phyloP scores from a whole-genome alignment of 2,888 invertebrate genomes.

The Euphydryas editha region DNA sequence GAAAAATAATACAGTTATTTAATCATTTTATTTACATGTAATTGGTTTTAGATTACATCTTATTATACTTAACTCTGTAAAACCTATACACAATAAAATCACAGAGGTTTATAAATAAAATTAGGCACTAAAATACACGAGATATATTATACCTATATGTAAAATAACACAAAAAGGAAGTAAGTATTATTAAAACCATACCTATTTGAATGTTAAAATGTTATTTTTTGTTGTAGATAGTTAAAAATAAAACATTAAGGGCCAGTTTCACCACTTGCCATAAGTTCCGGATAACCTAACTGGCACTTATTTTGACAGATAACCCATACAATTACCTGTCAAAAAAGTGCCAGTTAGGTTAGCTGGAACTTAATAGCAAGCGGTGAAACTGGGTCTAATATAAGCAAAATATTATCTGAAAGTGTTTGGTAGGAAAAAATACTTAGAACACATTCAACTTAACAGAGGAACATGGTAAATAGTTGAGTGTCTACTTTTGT shows the following conservation, averaged over 20 bases:
- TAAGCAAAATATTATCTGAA: constrained; percentile 12
- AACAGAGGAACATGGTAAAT: background rate
- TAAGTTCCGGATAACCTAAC: no score
- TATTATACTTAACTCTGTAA: constrained; percentile 45
- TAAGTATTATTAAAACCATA: background rate
- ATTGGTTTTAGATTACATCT: constrained; percentile 41
- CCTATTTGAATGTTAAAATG: background rate
- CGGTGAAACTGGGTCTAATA: no score
- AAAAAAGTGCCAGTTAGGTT: no score
- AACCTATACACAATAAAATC: constrained; percentile 65
- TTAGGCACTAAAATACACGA: background rate
- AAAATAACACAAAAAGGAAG: background rate
- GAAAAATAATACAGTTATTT: constrained; percentile 30
- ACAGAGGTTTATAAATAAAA: constrained; percentile 55
- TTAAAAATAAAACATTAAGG: no score
- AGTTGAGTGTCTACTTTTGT: background rate
- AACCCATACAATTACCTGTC: no score
- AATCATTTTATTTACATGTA: constrained; percentile 56
- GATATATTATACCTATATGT: background rate
- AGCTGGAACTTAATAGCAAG: no score
- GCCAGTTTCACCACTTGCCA: no score
- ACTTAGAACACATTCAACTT: background rate
- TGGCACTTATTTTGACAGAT: no score
- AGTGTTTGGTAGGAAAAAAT: background rate
- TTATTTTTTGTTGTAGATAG: no score